Evolutionary conservation across 37 sponge, comb jelly and placozoan genomes (phyloP).

Genomic region (Petrosia ficiformis): DNA sequence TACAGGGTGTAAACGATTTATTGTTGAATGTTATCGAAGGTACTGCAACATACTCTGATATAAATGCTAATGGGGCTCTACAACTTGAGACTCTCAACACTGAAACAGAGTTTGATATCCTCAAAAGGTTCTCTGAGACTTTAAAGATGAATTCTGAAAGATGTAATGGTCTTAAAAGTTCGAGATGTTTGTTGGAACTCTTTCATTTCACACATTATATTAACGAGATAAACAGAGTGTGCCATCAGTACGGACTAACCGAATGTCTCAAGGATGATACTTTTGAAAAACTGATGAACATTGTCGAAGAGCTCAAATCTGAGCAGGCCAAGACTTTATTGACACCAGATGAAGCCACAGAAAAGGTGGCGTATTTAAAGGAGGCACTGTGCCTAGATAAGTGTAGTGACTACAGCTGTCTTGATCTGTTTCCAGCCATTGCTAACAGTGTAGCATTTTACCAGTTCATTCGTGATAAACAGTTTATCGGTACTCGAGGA

Average conservation of each 20-base stretch:
- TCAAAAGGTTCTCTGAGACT: constrained; percentile 18
- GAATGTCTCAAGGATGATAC: constrained; percentile 17
- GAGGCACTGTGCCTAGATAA: not conserved
- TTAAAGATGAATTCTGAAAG: constrained; percentile 7
- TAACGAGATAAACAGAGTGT: constrained; percentile 16
- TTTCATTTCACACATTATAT: constrained; percentile 18
- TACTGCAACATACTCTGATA: constrained; percentile 46
- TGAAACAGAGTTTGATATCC: constrained; percentile 16
- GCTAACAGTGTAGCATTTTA: constrained; percentile 50
- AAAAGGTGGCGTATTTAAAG: constrained; percentile 3
- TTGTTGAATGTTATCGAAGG: constrained; percentile 40
- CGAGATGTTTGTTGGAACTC: constrained; percentile 20
- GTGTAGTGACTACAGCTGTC: not conserved
- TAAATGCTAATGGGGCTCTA: constrained; percentile 42
- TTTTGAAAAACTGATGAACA: constrained; percentile 16
- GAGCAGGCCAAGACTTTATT: constrained; percentile 18
- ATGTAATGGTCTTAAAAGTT: not conserved
- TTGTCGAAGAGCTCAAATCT: not conserved
- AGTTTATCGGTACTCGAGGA: too few species aligned
- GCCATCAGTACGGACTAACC: constrained; percentile 20
- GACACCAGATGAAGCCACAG: constrained; percentile 13
- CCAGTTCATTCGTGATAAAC: too few species aligned
- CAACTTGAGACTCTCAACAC: constrained; percentile 2
- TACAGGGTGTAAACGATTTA: constrained; percentile 12
- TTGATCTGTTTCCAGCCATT: constrained; percentile 33